These are phyloP conservation scores for Trematocara zebra DNA, from an alignment of 2,113 vertebrate genomes.

Conservation along the genomic window DNA sequence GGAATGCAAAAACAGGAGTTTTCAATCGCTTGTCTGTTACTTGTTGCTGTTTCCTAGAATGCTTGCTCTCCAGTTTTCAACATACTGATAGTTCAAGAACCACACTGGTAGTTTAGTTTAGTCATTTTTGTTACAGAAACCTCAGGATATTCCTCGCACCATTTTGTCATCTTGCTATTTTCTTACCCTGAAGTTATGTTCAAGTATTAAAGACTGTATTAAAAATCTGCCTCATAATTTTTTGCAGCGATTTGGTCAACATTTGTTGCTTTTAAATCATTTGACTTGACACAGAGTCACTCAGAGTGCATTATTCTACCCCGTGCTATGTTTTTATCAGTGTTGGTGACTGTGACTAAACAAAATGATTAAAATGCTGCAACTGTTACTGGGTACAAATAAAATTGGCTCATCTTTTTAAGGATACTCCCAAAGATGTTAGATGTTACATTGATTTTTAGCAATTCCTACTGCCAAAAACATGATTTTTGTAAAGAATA, in stretches of 20 bases:
- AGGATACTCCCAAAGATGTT: background rate
- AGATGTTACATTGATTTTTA: background rate
- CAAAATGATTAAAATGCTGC: background rate
- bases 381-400: background rate
- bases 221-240: fast-evolving
- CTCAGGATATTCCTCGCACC: background rate
- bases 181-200: background rate
- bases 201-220: background rate
- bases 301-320: background rate
- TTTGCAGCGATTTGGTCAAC: fast-evolving
- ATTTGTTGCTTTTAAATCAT: background rate
- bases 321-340: fast-evolving
- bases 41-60: background rate
- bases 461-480: background rate
- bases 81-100: background rate
- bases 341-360: background rate
- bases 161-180: background rate
- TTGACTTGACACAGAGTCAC: background rate
- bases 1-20: background rate
- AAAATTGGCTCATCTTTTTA: fast-evolving
- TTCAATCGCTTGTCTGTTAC: background rate
- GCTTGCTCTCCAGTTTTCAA: background rate
- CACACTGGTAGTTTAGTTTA: background rate
- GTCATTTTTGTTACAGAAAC: fast-evolving
- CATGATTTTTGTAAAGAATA: background rate